phyloP scores from a whole-genome alignment of 2,797 vertebrate species.

The Lutjanus argentimaculatus region DNA sequence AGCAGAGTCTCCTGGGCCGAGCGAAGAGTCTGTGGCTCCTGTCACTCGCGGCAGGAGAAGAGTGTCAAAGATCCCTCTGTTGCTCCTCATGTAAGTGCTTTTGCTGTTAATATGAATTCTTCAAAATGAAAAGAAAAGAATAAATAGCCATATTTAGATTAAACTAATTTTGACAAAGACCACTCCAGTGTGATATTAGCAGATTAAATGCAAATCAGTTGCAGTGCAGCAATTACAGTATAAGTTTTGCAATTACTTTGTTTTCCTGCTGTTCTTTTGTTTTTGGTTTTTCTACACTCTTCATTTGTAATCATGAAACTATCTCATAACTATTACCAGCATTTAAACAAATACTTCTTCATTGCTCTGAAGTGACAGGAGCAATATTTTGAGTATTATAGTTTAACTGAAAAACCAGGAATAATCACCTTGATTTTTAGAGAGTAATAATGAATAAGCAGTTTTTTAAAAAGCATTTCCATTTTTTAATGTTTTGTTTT shows the following conservation, averaged over 20 bases:
- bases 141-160: background rate
- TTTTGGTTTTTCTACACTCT: background rate
- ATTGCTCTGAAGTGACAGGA: background rate
- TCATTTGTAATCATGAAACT: background rate
- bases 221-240: background rate
- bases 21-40: slow-evolving; percentile 76
- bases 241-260: background rate
- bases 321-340: background rate
- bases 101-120: background rate
- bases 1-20: slow-evolving; percentile 74
- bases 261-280: background rate
- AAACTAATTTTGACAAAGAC: background rate
- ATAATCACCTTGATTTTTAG: no score
- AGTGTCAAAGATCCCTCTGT: slow-evolving; percentile 44
- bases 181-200: background rate
- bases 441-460: background rate
- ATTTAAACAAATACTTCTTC: background rate
- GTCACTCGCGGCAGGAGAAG: slow-evolving; percentile 86
- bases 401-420: background rate
- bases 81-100: slow-evolving; percentile 55
- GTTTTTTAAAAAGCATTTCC: background rate
- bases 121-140: background rate
- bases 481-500: background rate
- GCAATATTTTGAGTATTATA: background rate
- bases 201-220: background rate